These are phyloP conservation scores for Lepidotrigona ventralis DNA, from an alignment of 1,140 invertebrate species.

Conservation along the genomic window DNA sequence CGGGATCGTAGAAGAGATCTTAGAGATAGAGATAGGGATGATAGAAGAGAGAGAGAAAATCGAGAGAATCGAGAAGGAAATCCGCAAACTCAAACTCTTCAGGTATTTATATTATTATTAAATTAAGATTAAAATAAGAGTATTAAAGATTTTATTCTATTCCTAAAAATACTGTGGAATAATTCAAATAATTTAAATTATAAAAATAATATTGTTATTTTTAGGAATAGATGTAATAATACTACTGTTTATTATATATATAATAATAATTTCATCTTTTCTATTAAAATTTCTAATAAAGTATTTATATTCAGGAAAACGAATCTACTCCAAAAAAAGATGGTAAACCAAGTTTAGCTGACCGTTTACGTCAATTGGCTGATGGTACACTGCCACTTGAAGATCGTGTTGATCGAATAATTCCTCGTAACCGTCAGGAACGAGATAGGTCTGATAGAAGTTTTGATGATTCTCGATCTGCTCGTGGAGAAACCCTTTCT, in stretches of 20 bases:
- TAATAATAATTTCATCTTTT: background rate
- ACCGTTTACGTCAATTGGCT: slow-evolving; percentile 77
- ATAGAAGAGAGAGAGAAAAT: slow-evolving; percentile 65
- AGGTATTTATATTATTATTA: slow-evolving; percentile 19
- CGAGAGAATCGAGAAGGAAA: slow-evolving; percentile 58
- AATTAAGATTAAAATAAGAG: background rate
- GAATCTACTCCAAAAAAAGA: slow-evolving; percentile 69
- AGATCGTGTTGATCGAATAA: slow-evolving; percentile 72
- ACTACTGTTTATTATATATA: background rate
- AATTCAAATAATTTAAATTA: background rate
- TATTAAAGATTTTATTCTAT: background rate
- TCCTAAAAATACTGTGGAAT: background rate
- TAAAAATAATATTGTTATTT: background rate
- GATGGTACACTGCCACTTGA: slow-evolving; percentile 77
- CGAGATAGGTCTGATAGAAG: slow-evolving; percentile 68
- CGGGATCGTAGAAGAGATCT: slow-evolving; percentile 76
- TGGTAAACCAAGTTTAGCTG: slow-evolving; percentile 75
- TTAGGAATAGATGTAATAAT: background rate
- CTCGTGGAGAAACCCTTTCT: slow-evolving; percentile 45
- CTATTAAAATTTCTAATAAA: no score
- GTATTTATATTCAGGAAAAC: slow-evolving; percentile 54
- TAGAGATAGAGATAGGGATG: slow-evolving; percentile 74
- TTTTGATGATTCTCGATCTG: slow-evolving; percentile 61
- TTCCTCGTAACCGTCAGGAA: slow-evolving; percentile 67
- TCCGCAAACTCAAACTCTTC: slow-evolving; percentile 50